Base-by-base conservation (phyloP, 2,113 vertebrate genomes). In the Equus quagga region DNA sequence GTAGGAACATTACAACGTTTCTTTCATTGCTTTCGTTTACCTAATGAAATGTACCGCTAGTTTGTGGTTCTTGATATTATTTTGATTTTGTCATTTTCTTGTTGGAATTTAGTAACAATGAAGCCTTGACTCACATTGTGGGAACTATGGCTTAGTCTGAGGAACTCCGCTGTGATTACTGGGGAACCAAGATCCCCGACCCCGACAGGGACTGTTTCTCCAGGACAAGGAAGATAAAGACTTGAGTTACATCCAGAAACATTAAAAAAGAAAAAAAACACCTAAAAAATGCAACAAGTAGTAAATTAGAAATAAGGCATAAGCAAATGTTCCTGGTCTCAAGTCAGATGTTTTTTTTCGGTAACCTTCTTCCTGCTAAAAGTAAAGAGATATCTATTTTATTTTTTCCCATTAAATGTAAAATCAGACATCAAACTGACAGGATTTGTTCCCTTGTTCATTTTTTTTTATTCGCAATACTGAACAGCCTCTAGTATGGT, bases 391-490 rank as follows among this genome's bases (percentile, higher is more conserved):
- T 24, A 36, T 2, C 23, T 72, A 64, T 91, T 86, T 56, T 36
- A 56, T 67, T 79, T 86, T 89, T 54, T 31, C 64, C 41, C 70
- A 44, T 54, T 91, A 86, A 96, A 83, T 56, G 33, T 91, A 94
- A 95, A 97, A 51, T 26, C 60, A 65, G 81, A 58, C 6, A 82
- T 46, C 44, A 90, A 60, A 87, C 13, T 31, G 7, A 14, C 62
- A 49, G 49, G 41, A 44, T 81, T 89, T 69, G 6, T 70, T 72
- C 1, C 1, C 5, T 69, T 44, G 21, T 33, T 76, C 31, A 41
- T 41, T 5, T 33, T 78, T 51, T 89, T 46, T 60, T n/a, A 31
- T 85, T 33, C 0, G 3, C 6, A 70, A 44, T 49, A 75, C 6
- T 64, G 9, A 62, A 6, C 36, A 60, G n/a, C 5, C 0, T 60